Percentiles rank a stretch among this genome's conserved stretches.
Evolutionary conservation across 2,888 invertebrate genomes (phyloP).

Genomic region (Thalpophila matura): DNA sequence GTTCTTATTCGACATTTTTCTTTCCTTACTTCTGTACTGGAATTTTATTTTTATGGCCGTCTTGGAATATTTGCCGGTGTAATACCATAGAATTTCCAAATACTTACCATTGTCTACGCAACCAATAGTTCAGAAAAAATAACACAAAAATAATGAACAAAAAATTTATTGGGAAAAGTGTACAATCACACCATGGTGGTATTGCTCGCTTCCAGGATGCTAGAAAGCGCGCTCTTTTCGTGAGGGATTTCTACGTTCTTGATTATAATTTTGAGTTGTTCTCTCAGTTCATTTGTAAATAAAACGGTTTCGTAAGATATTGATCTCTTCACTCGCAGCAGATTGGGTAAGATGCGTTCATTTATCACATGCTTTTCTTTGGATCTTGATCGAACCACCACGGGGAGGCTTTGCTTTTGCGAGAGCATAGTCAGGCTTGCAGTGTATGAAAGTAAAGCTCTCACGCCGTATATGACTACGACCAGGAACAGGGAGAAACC

Average conservation of each 20-base stretch:
- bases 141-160: constrained; percentile 62
- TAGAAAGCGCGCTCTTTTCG: constrained; percentile 66
- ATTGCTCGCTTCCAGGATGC: constrained; percentile 66
- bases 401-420: constrained; percentile 59
- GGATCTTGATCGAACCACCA: constrained; percentile 37
- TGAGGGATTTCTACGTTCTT: constrained; percentile 67
- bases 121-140: constrained; percentile 62
- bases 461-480: constrained; percentile 77
- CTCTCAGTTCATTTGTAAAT: constrained; percentile 78
- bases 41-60: constrained; percentile 83
- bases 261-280: constrained; percentile 74
- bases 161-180: constrained; percentile 64
- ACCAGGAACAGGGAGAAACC: constrained; percentile 84
- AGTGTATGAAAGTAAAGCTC: constrained; percentile 74
- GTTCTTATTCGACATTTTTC: constrained; percentile 78
- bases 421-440: constrained; percentile 71
- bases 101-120: constrained; percentile 66
- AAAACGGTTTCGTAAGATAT: constrained; percentile 81
- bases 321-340: constrained; percentile 79
- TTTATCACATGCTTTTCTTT: constrained; percentile 44
- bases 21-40: constrained; percentile 72
- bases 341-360: constrained; percentile 72
- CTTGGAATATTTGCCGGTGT: constrained; percentile 78
- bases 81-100: constrained; percentile 77
- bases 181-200: constrained; percentile 31